phyloP scores from a whole-genome alignment of 1,140 invertebrate genomes.

The Lasioglossum albipes region DNA sequence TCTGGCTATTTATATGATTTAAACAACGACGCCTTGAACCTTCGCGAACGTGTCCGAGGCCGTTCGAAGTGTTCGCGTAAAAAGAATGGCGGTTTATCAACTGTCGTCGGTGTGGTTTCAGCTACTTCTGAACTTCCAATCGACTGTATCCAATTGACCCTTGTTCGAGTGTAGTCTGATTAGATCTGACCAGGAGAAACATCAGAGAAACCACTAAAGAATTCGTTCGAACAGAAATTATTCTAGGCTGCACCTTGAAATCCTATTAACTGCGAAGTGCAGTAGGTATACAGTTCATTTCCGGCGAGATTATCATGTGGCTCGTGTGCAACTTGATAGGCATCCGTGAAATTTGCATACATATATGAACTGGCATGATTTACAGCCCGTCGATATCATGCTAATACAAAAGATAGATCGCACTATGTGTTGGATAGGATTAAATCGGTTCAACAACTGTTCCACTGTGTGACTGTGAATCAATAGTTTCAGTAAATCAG shows the following conservation, averaged over 20 bases:
- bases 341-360: neutral
- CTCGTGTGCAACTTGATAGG: neutral
- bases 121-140: neutral
- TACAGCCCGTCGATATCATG: neutral
- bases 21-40: neutral
- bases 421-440: neutral
- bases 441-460: neutral
- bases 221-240: too few relatives aligned
- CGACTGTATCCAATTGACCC: neutral
- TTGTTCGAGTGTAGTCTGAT: neutral
- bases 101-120: neutral
- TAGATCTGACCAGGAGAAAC: too few relatives aligned
- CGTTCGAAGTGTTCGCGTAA: neutral
- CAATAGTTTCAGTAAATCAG: too few relatives aligned
- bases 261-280: too few relatives aligned
- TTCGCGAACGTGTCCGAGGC: neutral
- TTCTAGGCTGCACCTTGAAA: too few relatives aligned
- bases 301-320: neutral
- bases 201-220: too few relatives aligned
- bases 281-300: neutral
- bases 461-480: too few relatives aligned
- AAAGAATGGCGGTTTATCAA: neutral
- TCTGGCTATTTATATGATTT: neutral
- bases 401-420: neutral
- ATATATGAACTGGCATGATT: neutral